These are phyloP conservation scores for Pseudorhombus dupliciocellatus DNA, from an alignment of 2,113 vertebrate genomes.

Conservation along the genomic window DNA sequence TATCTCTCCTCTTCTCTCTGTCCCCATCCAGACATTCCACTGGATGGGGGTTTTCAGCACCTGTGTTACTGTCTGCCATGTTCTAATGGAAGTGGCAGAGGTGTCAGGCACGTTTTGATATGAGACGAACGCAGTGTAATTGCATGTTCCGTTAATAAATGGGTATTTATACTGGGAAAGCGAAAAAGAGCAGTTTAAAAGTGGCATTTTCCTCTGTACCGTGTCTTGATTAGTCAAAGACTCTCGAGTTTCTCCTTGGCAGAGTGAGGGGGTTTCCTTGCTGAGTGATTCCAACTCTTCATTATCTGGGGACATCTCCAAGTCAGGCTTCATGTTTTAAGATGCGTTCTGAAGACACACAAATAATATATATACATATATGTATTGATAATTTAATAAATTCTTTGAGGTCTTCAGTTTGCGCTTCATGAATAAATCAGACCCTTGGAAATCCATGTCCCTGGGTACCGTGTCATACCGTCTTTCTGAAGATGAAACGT, in stretches of 20 bases:
- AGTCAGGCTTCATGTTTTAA: slow-evolving; percentile 66
- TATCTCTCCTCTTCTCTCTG: background rate
- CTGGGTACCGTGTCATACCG: slow-evolving; percentile 69
- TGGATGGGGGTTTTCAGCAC: slow-evolving; percentile 39
- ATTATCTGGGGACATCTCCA: slow-evolving; percentile 70
- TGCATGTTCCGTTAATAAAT: slow-evolving; percentile 35
- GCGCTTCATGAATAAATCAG: slow-evolving; percentile 76
- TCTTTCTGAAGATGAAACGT: slow-evolving; percentile 65
- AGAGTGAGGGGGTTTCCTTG: slow-evolving; percentile 50
- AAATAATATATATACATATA: background rate
- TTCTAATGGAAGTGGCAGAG: slow-evolving; percentile 25
- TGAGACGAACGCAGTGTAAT: slow-evolving; percentile 44
- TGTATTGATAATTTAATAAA: slow-evolving; percentile 70
- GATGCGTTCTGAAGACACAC: slow-evolving; percentile 61
- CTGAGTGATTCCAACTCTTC: slow-evolving; percentile 65
- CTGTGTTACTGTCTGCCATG: background rate
- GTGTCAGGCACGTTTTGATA: slow-evolving; percentile 24
- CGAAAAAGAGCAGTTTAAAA: slow-evolving; percentile 48
- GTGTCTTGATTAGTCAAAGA: slow-evolving; percentile 66
- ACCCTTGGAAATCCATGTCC: slow-evolving; percentile 57
- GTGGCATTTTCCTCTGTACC: slow-evolving; percentile 50
- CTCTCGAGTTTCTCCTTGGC: slow-evolving; percentile 59
- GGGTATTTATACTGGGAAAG: slow-evolving; percentile 29
- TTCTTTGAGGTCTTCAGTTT: slow-evolving; percentile 74
- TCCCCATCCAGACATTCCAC: slow-evolving; percentile 13